Evolutionary conservation across 2,797 vertebrate genomes (phyloP).

Genomic region (Lepilemur ruficaudatus): DNA sequence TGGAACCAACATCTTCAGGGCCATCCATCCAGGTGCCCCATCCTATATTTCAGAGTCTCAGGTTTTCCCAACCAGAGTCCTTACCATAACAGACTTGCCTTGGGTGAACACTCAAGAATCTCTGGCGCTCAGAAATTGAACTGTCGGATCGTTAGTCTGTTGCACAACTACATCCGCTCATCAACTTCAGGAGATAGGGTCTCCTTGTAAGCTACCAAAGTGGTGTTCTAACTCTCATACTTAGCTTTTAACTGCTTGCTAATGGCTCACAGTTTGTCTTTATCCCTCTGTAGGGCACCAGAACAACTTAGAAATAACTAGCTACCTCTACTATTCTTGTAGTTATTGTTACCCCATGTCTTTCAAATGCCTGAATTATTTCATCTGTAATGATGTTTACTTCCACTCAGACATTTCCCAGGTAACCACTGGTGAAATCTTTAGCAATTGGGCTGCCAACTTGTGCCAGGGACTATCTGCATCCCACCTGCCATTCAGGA

Average conservation of each 20-base stretch:
- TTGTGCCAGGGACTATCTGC: not conserved
- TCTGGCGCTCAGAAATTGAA: not conserved
- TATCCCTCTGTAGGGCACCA: not conserved
- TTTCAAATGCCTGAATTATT: constrained; percentile 1
- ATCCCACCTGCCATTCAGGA: not conserved
- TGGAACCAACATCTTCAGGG: not conserved
- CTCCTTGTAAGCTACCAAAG: not conserved
- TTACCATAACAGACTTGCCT: not conserved
- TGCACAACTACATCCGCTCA: not conserved
- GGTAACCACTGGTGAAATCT: not conserved
- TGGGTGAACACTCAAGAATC: not conserved
- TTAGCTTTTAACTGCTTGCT: not conserved
- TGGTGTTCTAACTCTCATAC: not conserved
- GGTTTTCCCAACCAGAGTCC: not conserved
- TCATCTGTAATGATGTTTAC: not conserved
- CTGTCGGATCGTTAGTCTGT: not conserved
- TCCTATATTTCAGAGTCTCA: not conserved
- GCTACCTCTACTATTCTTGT: not conserved
- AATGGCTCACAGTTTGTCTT: not conserved
- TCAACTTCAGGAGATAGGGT: not conserved
- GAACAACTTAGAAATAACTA: not conserved
- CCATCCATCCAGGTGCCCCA: not conserved
- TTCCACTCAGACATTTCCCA: not conserved
- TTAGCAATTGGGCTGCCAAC: not conserved
- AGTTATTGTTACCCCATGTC: not conserved